Conservation (phyloP, 2,888 invertebrate species). For the Cheilosia urbana region DNA sequence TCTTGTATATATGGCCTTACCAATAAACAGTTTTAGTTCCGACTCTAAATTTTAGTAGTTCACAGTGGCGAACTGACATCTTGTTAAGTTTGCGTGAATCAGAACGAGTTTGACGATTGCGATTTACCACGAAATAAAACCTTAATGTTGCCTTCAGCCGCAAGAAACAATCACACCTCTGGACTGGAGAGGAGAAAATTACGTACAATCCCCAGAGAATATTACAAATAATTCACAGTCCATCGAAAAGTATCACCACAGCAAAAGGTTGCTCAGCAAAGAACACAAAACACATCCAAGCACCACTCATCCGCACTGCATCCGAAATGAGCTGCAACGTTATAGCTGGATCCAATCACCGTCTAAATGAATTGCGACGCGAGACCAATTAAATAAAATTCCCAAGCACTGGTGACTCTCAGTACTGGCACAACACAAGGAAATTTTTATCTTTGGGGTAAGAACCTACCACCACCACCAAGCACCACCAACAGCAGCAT, state of each 20-base stretch:
- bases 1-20: too few relatives aligned
- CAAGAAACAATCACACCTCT: too few relatives aligned
- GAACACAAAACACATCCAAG: conserved; percentile 40
- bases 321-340: conserved; percentile 60
- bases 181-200: neutral
- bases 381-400: conserved; percentile 75
- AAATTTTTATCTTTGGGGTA: conserved; percentile 52
- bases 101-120: too few relatives aligned
- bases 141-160: too few relatives aligned
- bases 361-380: conserved; percentile 72
- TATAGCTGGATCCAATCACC: conserved; percentile 63
- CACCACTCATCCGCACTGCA: conserved; percentile 64
- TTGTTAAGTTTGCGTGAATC: too few relatives aligned
- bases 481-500: neutral
- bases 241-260: conserved; percentile 20
- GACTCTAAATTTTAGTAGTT: too few relatives aligned
- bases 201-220: conserved; percentile 49
- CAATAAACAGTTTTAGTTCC: too few relatives aligned
- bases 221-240: conserved; percentile 63
- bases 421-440: conserved; percentile 44
- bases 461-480: neutral
- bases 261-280: neutral
- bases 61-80: too few relatives aligned
- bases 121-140: too few relatives aligned
- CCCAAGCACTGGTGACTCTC: conserved; percentile 42